phyloP scores from a whole-genome alignment of 2,797 vertebrate genomes.

The Pangasius mekongensis region DNA sequence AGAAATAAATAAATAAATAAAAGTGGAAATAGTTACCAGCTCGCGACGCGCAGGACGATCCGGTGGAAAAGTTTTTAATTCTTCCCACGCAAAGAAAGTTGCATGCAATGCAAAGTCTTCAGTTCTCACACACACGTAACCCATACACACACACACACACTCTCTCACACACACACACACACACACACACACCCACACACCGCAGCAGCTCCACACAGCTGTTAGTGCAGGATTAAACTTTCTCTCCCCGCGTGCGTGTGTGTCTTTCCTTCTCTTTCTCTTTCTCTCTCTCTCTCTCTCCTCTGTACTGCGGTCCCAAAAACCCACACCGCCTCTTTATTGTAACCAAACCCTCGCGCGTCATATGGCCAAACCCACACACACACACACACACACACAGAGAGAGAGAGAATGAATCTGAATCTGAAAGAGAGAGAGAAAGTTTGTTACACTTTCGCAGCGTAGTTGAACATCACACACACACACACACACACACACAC shows the following conservation, averaged over 20 bases:
- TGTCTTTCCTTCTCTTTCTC: constrained; percentile 62
- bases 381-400: constrained; percentile 7
- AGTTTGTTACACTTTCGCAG: neutral
- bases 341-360: constrained; percentile 77
- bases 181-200: constrained; percentile 19
- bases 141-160: neutral
- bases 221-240: constrained; percentile 64
- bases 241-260: constrained; percentile 50
- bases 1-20: neutral
- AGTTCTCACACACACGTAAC: constrained; percentile 21
- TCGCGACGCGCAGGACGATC: constrained; percentile 19
- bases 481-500: neutral
- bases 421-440: neutral
- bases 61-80: constrained; percentile 5
- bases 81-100: constrained; percentile 39
- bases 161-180: neutral
- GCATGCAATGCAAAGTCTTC: constrained; percentile 13
- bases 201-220: constrained; percentile 41
- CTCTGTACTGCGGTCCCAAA: constrained; percentile 72
- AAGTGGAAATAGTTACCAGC: constrained; percentile 27
- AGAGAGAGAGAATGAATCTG: neutral
- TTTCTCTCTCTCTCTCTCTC: constrained; percentile 61
- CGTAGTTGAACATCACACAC: neutral
- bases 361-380: constrained; percentile 75
- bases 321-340: constrained; percentile 88